phyloP scores from a whole-genome alignment of 2,797 vertebrate genomes.

The Lagocephalus sceleratus region DNA sequence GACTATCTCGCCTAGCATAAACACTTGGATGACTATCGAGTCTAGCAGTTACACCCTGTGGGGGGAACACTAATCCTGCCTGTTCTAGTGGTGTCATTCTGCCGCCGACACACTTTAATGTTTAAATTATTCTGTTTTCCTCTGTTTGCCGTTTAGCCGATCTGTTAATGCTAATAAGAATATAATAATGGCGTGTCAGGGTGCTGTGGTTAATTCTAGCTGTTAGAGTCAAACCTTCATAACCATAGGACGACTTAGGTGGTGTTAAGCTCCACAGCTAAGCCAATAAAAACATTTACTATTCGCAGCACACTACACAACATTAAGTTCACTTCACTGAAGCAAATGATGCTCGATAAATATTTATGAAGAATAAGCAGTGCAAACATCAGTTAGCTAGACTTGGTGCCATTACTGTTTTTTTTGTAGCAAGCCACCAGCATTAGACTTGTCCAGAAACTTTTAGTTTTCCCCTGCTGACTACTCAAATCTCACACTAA shows the following conservation, averaged over 20 bases:
- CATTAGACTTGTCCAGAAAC: too few relatives aligned
- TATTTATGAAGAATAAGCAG: not conserved
- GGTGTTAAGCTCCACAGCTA: constrained; percentile 19
- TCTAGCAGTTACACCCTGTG: constrained; percentile 15
- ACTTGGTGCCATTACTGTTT: too few relatives aligned
- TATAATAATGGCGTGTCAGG: constrained; percentile 45
- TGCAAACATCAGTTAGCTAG: too few relatives aligned
- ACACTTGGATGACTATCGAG: constrained; percentile 1
- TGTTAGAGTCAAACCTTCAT: constrained; percentile 74
- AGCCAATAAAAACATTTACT: constrained; percentile 1
- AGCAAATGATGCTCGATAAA: not conserved
- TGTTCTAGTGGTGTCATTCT: constrained; percentile 16
- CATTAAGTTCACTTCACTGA: constrained; percentile 1
- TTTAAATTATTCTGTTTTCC: constrained; percentile 46
- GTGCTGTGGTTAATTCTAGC: constrained; percentile 68
- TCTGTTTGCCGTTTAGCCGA: constrained; percentile 32
- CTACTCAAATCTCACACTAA: too few relatives aligned
- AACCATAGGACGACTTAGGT: constrained; percentile 50
- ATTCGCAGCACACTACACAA: constrained; percentile 20
- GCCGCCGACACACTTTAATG: constrained; percentile 20
- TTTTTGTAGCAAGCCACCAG: too few relatives aligned
- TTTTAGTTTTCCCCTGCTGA: too few relatives aligned
- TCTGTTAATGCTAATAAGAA: constrained; percentile 48
- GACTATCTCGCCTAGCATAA: too few relatives aligned
- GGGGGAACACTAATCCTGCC: constrained; percentile 38